These are phyloP conservation scores for Bombyx huttoni DNA, from an alignment of 2,888 invertebrate species.

Conservation along the genomic window DNA sequence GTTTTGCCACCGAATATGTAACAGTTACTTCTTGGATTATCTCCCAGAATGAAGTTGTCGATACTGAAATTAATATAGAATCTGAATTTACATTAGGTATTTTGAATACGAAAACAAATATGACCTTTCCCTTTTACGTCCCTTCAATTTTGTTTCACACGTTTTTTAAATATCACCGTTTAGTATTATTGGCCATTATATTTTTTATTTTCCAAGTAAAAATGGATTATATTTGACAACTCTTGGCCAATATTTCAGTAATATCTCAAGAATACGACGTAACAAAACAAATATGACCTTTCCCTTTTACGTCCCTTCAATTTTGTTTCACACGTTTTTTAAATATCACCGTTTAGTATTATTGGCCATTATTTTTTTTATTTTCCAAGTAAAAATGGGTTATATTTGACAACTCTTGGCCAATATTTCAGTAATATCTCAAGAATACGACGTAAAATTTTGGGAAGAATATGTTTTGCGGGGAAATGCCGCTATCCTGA, in stretches of 20 bases:
- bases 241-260: slow-evolving; percentile 74
- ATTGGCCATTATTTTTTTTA: no score
- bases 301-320: background rate
- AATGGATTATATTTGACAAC: background rate
- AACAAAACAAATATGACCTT: background rate
- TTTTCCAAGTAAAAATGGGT: background rate
- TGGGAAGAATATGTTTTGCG: slow-evolving; percentile 94
- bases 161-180: no score
- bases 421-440: slow-evolving; percentile 85
- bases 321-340: no score
- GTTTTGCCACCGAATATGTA: slow-evolving; percentile 93
- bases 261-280: slow-evolving; percentile 91
- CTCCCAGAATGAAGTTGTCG: slow-evolving; percentile 72
- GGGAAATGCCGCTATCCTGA: slow-evolving; percentile 91
- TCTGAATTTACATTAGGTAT: slow-evolving; percentile 55
- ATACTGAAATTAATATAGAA: slow-evolving; percentile 63
- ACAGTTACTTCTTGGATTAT: slow-evolving; percentile 89
- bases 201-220: background rate
- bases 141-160: background rate
- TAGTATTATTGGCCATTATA: no score
- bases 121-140: background rate
- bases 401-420: slow-evolving; percentile 3
- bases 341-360: no score
- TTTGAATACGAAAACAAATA: slow-evolving; percentile 1
- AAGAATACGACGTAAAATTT: slow-evolving; percentile 90